These are phyloP conservation scores for Enteromius afrohamiltoni DNA, from an alignment of 2,797 vertebrate genomes.

Conservation along the genomic window DNA sequence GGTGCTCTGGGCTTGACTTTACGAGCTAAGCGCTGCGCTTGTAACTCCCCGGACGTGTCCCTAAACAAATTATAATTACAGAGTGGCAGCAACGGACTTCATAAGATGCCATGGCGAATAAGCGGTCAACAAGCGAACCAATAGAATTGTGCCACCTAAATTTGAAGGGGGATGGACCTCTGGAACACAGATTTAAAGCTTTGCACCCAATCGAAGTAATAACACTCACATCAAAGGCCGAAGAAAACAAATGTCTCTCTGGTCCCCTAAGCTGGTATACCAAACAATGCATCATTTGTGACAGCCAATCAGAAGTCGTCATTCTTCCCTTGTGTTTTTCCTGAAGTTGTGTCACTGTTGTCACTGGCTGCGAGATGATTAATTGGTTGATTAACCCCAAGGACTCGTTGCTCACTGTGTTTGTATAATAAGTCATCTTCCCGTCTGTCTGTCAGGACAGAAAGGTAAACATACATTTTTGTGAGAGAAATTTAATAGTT, in stretches of 20 bases:
- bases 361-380: slow-evolving; percentile 55
- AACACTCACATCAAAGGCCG: slow-evolving; percentile 76
- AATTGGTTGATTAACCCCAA: slow-evolving; percentile 51
- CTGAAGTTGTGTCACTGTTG: slow-evolving; percentile 65
- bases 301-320: slow-evolving; percentile 65
- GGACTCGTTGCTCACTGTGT: slow-evolving; percentile 19
- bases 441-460: slow-evolving; percentile 12
- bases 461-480: slow-evolving; percentile 7
- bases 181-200: slow-evolving; percentile 59
- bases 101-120: slow-evolving; percentile 38
- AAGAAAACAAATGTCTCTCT: slow-evolving; percentile 66
- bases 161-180: slow-evolving; percentile 45
- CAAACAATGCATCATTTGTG: slow-evolving; percentile 59
- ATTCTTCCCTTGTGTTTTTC: slow-evolving; percentile 63
- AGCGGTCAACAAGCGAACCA: slow-evolving; percentile 45
- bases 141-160: slow-evolving; percentile 62
- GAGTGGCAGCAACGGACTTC: neutral
- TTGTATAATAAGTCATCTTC: slow-evolving; percentile 38
- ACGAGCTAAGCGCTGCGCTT: slow-evolving; percentile 1
- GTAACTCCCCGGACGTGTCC: slow-evolving; percentile 26
- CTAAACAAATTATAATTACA: slow-evolving; percentile 54
- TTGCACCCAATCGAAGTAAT: slow-evolving; percentile 73
- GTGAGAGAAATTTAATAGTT: slow-evolving; percentile 1
- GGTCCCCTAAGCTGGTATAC: slow-evolving; percentile 74
- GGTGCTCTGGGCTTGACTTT: slow-evolving; percentile 29